A percentile compares a stretch with the other conserved stretches of the same genome.
These are phyloP conservation scores for Sebastiscus tertius DNA, from an alignment of 2,797 vertebrate genomes.

Conservation along the genomic window DNA sequence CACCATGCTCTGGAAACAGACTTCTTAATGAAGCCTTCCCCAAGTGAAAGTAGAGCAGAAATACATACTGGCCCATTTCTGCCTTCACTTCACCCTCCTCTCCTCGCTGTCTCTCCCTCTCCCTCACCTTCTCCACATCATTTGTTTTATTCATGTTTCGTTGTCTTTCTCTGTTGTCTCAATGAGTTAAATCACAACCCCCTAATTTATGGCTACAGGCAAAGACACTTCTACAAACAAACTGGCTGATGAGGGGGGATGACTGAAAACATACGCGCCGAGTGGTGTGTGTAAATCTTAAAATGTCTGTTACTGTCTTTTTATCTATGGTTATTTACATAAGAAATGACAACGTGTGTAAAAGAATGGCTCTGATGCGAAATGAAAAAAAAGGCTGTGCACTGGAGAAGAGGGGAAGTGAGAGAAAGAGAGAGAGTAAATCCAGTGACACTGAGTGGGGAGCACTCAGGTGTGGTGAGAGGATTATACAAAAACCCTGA, in stretches of 20 bases:
- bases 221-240: constrained; percentile 78
- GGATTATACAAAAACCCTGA: constrained; percentile 83
- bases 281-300: constrained; percentile 71
- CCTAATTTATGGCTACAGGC: constrained; percentile 80
- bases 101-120: constrained; percentile 39
- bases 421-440: constrained; percentile 54
- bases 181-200: constrained; percentile 80
- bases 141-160: constrained; percentile 83
- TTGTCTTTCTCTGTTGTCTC: constrained; percentile 81
- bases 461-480: constrained; percentile 84
- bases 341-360: constrained; percentile 77
- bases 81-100: constrained; percentile 72
- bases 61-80: constrained; percentile 85
- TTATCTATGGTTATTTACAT: constrained; percentile 81
- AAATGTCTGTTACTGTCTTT: constrained; percentile 79
- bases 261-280: constrained; percentile 73
- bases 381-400: constrained; percentile 65
- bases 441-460: constrained; percentile 80
- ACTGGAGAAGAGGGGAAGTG: constrained; percentile 39
- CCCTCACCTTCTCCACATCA: constrained; percentile 76
- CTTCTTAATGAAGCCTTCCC: constrained; percentile 86
- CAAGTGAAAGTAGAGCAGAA: constrained; percentile 84
- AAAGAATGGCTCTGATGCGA: constrained; percentile 78
- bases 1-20: constrained; percentile 82
- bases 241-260: constrained; percentile 75